These are phyloP conservation scores for Sipha flava DNA, from an alignment of 1,140 invertebrate genomes.

Conservation along the genomic window DNA sequence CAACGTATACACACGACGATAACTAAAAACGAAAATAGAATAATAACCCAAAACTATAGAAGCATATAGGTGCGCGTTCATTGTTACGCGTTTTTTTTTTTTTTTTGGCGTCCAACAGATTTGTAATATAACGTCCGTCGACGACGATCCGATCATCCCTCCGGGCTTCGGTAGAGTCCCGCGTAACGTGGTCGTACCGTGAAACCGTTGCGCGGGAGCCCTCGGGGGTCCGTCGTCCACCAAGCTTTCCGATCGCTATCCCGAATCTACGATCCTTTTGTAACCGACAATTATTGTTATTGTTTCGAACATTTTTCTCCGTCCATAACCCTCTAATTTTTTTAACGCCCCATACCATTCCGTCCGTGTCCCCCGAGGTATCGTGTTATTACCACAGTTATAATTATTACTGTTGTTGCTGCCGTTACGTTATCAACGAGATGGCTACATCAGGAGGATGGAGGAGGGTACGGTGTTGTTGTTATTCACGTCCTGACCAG, in stretches of 20 bases:
- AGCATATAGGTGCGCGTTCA: neutral
- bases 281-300: conserved; percentile 8
- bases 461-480: neutral
- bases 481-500: neutral
- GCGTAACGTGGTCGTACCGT: neutral
- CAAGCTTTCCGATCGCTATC: neutral
- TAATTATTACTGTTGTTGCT: neutral
- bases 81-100: neutral
- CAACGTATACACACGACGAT: neutral
- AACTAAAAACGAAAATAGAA: neutral
- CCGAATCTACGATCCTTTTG: neutral
- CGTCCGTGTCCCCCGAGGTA: neutral
- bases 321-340: neutral
- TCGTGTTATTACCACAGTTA: neutral
- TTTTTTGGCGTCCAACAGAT: neutral
- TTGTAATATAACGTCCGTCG: neutral
- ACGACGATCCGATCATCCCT: neutral
- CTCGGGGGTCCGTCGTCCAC: too few species aligned
- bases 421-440: neutral
- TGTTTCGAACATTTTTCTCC: neutral
- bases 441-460: neutral
- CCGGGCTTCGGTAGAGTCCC: neutral
- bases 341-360: neutral
- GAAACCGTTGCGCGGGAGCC: neutral
- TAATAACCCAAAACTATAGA: neutral